Base-by-base conservation (phyloP, 2,797 vertebrate species). In the Danio choprae region DNA sequence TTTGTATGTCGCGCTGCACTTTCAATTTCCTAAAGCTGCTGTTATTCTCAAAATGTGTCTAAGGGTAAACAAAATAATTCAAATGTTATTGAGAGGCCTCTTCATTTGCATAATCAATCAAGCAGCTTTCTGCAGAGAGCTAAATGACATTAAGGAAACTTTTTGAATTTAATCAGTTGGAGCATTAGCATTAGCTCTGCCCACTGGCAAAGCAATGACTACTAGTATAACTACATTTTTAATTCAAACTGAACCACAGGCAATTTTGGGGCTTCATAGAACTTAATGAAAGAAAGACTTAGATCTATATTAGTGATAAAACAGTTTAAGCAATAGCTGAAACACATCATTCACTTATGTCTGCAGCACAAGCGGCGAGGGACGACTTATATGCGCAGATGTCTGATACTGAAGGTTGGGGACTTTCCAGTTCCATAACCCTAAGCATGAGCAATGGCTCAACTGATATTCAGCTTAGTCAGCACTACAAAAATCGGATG, bases 101-200 rank as follows among this genome's bases (percentile, higher is more conserved):
- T 13, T 22, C 10, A 65, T 79, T 81, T 85, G 70, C 70, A 75
- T 78, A 79, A 81, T 60, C 74, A 76, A 64, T 77, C 77, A 83
- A 48, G 22, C 22, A 15, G 10, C 62, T 59, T 70, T 79, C 62
- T 74, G 58, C 71, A 75, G 70, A 68, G 62, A 74, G 60, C 38
- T 22, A 73, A 71, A 53, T 53, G 51, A 50, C 63, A 58, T 85
- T 43, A 64, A 63, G 10, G 58, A 71, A 79, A 79, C 18, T 55
- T 59, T 58, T 13, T 36, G 58, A 63, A 71, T 53, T 53, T n/a
- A 79, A 79, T 71, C 56, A 78, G 72, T 63, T 50, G 8, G 18
- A 75, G 73, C 56, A 48, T 78, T 62, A 60, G 64, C 53, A 78
- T 78, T 78, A 69, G 41, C 29, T 69, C 65, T 78, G 43, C 76